Evolutionary conservation across 1,140 invertebrate genomes (phyloP).

Genomic region (Bombus huntii): DNA sequence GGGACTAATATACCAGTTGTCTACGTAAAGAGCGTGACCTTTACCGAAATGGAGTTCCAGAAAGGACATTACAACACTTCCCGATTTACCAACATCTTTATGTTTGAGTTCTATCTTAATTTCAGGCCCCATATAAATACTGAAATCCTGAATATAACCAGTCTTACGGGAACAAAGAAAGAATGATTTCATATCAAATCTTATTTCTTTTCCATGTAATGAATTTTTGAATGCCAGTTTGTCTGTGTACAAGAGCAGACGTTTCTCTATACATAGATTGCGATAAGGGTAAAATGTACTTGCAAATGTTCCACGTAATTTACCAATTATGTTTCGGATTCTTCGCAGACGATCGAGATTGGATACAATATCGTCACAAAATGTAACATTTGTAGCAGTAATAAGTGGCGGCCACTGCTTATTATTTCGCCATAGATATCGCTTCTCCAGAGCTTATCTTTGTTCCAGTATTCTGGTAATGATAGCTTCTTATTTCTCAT

Average conservation of each 20-base stretch:
- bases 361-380: too few relatives aligned
- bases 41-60: slow-evolving; percentile 48
- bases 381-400: slow-evolving; percentile 53
- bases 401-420: slow-evolving; percentile 30
- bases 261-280: slow-evolving; percentile 72
- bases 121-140: slow-evolving; percentile 64
- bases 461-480: slow-evolving; percentile 47
- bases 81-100: neutral
- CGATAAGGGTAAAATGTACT: slow-evolving; percentile 53
- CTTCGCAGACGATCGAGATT: neutral
- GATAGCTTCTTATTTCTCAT: neutral
- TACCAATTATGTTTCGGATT: slow-evolving; percentile 51
- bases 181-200: slow-evolving; percentile 66
- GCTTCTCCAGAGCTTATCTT: slow-evolving; percentile 31
- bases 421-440: slow-evolving; percentile 56
- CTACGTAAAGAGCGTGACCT: slow-evolving; percentile 72
- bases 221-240: slow-evolving; percentile 71
- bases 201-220: slow-evolving; percentile 69
- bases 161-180: slow-evolving; percentile 66
- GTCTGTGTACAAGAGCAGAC: slow-evolving; percentile 69
- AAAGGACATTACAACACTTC: neutral
- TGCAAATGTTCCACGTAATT: neutral
- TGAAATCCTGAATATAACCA: slow-evolving; percentile 66
- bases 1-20: slow-evolving; percentile 52
- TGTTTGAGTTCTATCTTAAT: neutral